Base-by-base conservation (phyloP, 2,888 invertebrate species). In the Omphaloscelis lunosa region DNA sequence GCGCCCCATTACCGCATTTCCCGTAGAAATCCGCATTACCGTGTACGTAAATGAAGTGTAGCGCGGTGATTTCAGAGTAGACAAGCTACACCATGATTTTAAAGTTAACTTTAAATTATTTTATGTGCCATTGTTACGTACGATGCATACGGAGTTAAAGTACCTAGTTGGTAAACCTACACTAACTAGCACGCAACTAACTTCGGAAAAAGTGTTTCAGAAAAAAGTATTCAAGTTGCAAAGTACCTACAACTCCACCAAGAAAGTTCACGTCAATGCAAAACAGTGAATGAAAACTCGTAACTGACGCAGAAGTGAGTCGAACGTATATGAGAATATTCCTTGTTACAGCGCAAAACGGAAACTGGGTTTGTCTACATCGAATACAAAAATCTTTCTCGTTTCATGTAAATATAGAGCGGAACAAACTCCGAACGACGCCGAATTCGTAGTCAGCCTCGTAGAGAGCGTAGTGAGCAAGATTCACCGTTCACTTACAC, bases 391-490 rank as follows among this genome's bases (percentile, higher is more conserved):
- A 94, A 93, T 93, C 90, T 93, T 91, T 89, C 91, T 92, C 92
- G 91, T 91, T 90, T 91, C 93, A 95, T 95, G 94, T 95, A 94
- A 95, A 95, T 95, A 95, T 91, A 88, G 91, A 92, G 92, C 90
- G 92, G 92, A 93, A 94, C 95, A 95, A 95, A 95, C 92, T 94
- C 91, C 88, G 90, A 92, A 92, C 92, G 92, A 90, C 89, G 89
- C 90, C 91, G 94, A 93, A 93, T 94, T 93, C 94, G 93, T 92
- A 90, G 91, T 88, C 89, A 84, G 85, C 76, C 87, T 91, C 89
- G 90, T 89, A 89, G 89, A 90, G 89, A 92, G 89, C 90, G 89
- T 88, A 87, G 92, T 88, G 88, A 92, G 92, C 92, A 92, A 93
- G 92, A 92, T 93, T 92, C 93, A 90, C 90, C 89, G 91, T 92